Percentiles rank a stretch among this genome's conserved stretches.
phyloP scores from a whole-genome alignment of 2,888 invertebrate species.

The Eupeodes luniger region DNA sequence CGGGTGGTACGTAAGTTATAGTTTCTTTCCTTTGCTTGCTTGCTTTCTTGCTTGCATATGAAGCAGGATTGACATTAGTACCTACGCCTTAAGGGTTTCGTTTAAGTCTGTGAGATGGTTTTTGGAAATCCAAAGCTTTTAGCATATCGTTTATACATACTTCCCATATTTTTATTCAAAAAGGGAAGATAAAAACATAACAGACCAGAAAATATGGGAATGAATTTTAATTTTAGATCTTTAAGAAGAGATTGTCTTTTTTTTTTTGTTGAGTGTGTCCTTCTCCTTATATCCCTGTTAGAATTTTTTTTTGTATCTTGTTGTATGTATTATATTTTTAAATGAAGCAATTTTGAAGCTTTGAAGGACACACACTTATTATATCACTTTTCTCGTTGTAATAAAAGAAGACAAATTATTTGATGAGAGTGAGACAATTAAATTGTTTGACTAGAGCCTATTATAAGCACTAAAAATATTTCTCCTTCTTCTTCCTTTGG shows the following conservation, averaged over 20 bases:
- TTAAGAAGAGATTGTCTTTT: constrained; percentile 52
- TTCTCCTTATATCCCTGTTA: constrained; percentile 19
- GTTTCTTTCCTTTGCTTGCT: background rate
- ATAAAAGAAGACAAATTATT: constrained; percentile 25
- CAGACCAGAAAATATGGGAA: background rate
- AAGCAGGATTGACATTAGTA: constrained; percentile 43
- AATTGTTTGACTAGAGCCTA: constrained; percentile 31
- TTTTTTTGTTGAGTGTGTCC: background rate
- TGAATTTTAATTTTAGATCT: constrained; percentile 34
- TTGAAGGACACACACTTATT: constrained; percentile 57
- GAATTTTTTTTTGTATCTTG: constrained; percentile 12
- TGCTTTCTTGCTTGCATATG: constrained; percentile 12
- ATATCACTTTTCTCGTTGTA: constrained; percentile 42
- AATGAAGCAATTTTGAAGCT: constrained; percentile 58
- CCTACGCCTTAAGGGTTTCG: constrained; percentile 42
- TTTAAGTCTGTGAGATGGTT: constrained; percentile 13
- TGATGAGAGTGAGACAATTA: constrained; percentile 58
- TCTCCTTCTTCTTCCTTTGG: background rate
- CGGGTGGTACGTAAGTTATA: constrained; percentile 34
- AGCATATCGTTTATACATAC: background rate
- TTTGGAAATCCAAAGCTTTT: constrained; percentile 63
- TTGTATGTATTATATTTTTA: background rate
- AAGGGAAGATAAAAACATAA: background rate
- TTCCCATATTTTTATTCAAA: background rate
- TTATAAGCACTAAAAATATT: constrained; percentile 12